A percentile compares a stretch with the other conserved stretches of the same genome.
Conservation (phyloP, 1,140 invertebrate genomes). For the Calliphora vicina region DNA sequence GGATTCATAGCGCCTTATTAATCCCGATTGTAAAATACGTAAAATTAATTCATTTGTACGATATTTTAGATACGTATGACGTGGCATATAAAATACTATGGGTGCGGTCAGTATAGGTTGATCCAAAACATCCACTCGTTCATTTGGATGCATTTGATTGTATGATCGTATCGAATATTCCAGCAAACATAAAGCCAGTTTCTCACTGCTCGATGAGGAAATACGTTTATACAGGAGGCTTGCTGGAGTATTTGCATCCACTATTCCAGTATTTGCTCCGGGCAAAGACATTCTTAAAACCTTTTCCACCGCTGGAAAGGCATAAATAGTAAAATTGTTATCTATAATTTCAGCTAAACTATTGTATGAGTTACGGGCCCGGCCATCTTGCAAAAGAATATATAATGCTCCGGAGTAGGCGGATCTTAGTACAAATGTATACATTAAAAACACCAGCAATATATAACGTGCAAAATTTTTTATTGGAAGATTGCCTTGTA, state of each 20-base stretch:
- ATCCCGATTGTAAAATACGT: slow-evolving; percentile 51
- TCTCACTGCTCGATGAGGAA: slow-evolving; percentile 37
- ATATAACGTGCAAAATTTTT: slow-evolving; percentile 53
- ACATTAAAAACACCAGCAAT: slow-evolving; percentile 48
- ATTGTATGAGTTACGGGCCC: slow-evolving; percentile 40
- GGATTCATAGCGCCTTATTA: slow-evolving; percentile 36
- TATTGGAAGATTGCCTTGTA: slow-evolving; percentile 37
- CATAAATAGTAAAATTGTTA: slow-evolving; percentile 45
- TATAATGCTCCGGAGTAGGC: slow-evolving; percentile 56
- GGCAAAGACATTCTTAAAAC: slow-evolving; percentile 36
- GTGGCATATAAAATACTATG: slow-evolving; percentile 55
- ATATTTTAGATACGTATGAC: slow-evolving; percentile 50
- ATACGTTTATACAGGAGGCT: slow-evolving; percentile 19
- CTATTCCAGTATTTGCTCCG: neutral
- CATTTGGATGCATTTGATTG: slow-evolving; percentile 30
- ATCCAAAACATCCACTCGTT: slow-evolving; percentile 39
- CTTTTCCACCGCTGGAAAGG: slow-evolving; percentile 43
- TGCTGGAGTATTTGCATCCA: slow-evolving; percentile 12
- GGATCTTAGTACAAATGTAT: slow-evolving; percentile 49
- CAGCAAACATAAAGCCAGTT: slow-evolving; percentile 45
- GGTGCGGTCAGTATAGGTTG: slow-evolving; percentile 48
- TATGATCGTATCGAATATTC: slow-evolving; percentile 42
- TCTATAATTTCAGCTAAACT: slow-evolving; percentile 44
- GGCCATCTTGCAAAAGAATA: slow-evolving; percentile 52
- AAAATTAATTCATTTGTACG: slow-evolving; percentile 48